Evolutionary conservation across 2,797 vertebrate genomes (phyloP).

Genomic region (Gymnocypris eckloni): DNA sequence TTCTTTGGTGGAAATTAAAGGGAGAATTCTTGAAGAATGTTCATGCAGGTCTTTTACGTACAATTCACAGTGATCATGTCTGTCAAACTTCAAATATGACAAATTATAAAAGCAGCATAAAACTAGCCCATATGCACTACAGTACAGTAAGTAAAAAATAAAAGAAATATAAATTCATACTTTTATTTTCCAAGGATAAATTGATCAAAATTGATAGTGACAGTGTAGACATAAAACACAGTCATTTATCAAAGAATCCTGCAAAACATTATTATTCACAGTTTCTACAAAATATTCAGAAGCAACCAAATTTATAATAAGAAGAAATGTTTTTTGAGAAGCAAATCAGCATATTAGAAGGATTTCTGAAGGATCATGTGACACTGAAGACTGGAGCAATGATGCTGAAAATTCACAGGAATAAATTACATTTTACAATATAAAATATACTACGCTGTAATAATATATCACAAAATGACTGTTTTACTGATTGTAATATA

Average conservation of each 20-base stretch:
- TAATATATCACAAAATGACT: background rate
- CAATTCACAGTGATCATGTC: background rate
- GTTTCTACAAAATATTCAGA: background rate
- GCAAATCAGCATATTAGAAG: background rate
- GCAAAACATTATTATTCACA: no score
- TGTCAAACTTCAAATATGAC: background rate
- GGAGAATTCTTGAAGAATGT: background rate
- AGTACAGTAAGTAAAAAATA: background rate
- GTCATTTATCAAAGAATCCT: no score
- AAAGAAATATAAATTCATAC: background rate
- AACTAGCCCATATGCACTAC: background rate
- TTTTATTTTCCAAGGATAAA: background rate
- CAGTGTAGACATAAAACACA: background rate
- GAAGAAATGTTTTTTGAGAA: background rate
- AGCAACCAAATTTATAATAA: background rate
- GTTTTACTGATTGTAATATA: background rate
- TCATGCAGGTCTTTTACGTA: background rate
- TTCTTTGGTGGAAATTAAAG: background rate
- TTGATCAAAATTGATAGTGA: background rate
- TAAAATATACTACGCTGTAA: background rate
- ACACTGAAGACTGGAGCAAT: background rate
- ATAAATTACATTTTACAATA: background rate
- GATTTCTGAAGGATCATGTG: background rate
- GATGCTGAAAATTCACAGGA: background rate
- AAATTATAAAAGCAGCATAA: background rate